Percentiles rank a stretch among this genome's conserved stretches.
Evolutionary conservation across 2,888 invertebrate species (phyloP).

Genomic region (Campoplex nolae): DNA sequence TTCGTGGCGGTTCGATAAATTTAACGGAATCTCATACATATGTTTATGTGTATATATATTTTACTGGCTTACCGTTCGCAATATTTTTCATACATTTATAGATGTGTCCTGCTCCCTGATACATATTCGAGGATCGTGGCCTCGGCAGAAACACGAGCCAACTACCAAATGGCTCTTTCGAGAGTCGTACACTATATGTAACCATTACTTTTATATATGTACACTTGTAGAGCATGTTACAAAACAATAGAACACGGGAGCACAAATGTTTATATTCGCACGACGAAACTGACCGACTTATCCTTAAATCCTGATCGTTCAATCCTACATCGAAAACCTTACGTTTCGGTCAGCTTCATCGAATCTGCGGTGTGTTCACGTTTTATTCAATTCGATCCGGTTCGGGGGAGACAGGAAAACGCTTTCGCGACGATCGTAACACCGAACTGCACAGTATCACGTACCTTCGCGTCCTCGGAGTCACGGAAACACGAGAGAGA

Average conservation of each 20-base stretch:
- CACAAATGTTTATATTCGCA: background rate
- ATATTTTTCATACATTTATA: background rate
- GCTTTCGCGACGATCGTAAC: constrained; percentile 31
- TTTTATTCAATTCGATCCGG: constrained; percentile 13
- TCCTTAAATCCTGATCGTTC: constrained; percentile 5
- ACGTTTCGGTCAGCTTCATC: constrained; percentile 39
- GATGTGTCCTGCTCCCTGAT: background rate
- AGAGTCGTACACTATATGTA: constrained; percentile 16
- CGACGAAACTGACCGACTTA: constrained; percentile 38
- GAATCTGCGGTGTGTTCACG: background rate
- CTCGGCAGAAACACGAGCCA: constrained; percentile 54
- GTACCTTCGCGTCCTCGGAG: constrained; percentile 61
- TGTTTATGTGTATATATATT: background rate
- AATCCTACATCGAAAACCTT: background rate
- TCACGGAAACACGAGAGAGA: constrained; percentile 65
- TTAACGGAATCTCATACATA: background rate
- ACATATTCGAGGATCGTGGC: constrained; percentile 47
- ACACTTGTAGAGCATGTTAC: background rate
- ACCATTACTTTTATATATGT: constrained; percentile 13
- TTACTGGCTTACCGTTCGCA: background rate
- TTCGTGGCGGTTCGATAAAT: constrained; percentile 39
- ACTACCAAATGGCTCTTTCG: constrained; percentile 58
- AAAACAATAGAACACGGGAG: constrained; percentile 6
- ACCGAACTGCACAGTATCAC: constrained; percentile 60
- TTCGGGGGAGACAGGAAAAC: background rate